phyloP scores from a whole-genome alignment of 35 echinoderm and acorn worm species.

The Eucidaris tribuloides region DNA sequence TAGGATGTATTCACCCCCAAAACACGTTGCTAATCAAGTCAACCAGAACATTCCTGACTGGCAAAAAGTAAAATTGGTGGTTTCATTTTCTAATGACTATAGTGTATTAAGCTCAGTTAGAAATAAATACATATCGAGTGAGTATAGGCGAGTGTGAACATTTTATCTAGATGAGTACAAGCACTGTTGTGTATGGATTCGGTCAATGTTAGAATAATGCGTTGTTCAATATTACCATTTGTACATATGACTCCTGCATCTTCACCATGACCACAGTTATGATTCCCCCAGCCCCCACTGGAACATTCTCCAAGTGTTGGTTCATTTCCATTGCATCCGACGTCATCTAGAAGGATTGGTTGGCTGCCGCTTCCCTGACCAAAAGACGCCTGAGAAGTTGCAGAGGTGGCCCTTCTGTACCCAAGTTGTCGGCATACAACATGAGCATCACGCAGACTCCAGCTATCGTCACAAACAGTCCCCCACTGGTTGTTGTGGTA shows the following conservation, averaged over 20 bases:
- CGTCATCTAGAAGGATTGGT: conserved; percentile 29
- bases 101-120: too few species aligned
- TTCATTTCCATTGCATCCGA: conserved; percentile 13
- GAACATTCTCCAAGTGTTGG: neutral
- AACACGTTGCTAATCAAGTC: too few species aligned
- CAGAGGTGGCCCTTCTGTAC: neutral
- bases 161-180: too few species aligned
- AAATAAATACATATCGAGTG: too few species aligned
- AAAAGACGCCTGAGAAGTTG: neutral
- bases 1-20: too few species aligned
- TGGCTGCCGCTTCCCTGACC: neutral
- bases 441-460: conserved; percentile 1
- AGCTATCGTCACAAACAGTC: conserved; percentile 30
- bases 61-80: too few species aligned
- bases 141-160: too few species aligned
- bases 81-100: too few species aligned
- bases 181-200: too few species aligned
- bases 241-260: conserved; percentile 37
- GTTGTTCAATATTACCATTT: too few species aligned
- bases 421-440: conserved; percentile 30
- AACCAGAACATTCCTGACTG: too few species aligned
- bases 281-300: neutral
- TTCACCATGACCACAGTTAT: conserved; percentile 41
- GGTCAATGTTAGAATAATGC: too few species aligned
- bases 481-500: conserved; percentile 29